Evolutionary conservation across 1,140 invertebrate genomes (phyloP), one percentile per base, ranked within the genome.

Genomic region (Magallana ariakensis): DNA sequence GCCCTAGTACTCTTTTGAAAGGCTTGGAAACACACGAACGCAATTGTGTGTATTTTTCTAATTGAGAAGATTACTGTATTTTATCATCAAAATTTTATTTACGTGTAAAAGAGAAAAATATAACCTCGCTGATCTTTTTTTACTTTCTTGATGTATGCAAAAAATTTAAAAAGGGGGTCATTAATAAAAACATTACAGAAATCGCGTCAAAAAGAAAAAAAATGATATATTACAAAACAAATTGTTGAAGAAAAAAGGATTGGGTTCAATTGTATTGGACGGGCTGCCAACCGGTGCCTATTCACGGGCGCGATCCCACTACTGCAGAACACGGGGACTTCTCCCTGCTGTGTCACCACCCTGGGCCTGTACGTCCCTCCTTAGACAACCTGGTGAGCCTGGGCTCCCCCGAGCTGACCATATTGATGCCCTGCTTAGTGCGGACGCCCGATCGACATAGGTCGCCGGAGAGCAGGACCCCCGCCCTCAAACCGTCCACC

Each of bases 301-400:
- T 97, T 98, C 98, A 97, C 97, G 96, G 97, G 96, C 97, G 97
- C 98, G 96, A 97, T 98, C 97, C 97, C 97, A 97, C 97, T 98
- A 98, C 97, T 98, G 97, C 97, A 95, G 96, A 96, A 97, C 97
- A 97, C 97, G 97, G 97, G 96, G 97, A 97, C 97, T 98, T 97
- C 97, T 97, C 97, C 97, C 97, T 98, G 97, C 97, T 98, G 96
- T 96, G 97, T 98, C 97, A 97, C 97, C 97, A 97, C 97, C 97
- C 97, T 98, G 97, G 97, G 97, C 97, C 97, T 97, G 96, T 98
- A 95, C 97, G 96, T 97, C 97, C 96, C 97, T 98, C 97, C 96
- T 98, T 96, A 96, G 94, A 91, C 95, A 97, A 98, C 97, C 97
- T 98, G 97, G 97, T 92, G 88, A 95, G 95, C 96, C 95, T 94